Conservation (phyloP, 2,888 invertebrate genomes). For the Zeuzera pyrina region DNA sequence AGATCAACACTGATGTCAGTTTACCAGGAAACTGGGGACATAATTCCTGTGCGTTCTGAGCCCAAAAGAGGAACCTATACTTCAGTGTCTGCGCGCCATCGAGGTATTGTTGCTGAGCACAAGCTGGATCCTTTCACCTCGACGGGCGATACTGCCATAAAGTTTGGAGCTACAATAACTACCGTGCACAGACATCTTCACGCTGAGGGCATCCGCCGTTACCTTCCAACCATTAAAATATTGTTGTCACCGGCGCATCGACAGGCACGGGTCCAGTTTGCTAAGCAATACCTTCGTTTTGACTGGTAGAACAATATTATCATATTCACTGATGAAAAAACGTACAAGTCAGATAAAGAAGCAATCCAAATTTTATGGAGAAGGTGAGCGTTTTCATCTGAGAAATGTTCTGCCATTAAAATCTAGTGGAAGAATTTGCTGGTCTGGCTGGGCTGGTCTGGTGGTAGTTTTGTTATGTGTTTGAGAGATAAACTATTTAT, state of each 20-base stretch:
- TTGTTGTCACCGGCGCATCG: background rate
- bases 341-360: background rate
- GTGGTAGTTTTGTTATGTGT: background rate
- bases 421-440: background rate
- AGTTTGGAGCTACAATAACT: no score
- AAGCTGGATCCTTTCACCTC: no score
- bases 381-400: background rate
- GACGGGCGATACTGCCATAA: no score
- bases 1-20: no score
- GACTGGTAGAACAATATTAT: background rate
- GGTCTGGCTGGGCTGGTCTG: background rate
- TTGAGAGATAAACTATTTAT: background rate
- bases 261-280: background rate
- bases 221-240: background rate
- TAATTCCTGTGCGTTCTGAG: no score
- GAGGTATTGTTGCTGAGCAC: no score
- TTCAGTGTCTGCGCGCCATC: no score
- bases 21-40: no score
- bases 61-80: no score
- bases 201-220: no score
- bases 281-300: background rate
- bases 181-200: no score
- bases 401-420: background rate
- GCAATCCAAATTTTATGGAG: background rate
- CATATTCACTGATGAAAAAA: background rate